phyloP scores from a whole-genome alignment of 2,797 vertebrate species.

The Sebastes hopkinsi region DNA sequence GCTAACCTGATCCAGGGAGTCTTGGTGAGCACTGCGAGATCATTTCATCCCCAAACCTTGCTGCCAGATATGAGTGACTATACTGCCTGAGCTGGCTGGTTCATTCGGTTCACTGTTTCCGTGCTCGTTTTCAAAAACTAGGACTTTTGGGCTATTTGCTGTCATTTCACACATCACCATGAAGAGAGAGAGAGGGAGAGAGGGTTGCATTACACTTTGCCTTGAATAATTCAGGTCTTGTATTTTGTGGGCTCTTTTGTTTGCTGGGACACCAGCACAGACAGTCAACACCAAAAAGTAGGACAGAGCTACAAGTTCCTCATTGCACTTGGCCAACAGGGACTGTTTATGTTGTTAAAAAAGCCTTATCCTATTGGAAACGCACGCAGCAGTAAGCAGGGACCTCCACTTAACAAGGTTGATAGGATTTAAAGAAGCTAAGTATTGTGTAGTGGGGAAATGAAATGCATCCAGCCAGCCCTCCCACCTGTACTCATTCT shows the following conservation, averaged over 20 bases:
- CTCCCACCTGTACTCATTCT: constrained; percentile 25
- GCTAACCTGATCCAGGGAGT: neutral
- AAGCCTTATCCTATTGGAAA: neutral
- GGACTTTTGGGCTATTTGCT: constrained; percentile 33
- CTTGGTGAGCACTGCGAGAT: neutral
- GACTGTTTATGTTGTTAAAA: constrained; percentile 25
- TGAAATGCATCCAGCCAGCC: neutral
- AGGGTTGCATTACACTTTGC: constrained; percentile 71
- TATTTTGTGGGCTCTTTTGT: constrained; percentile 80
- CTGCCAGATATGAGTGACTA: constrained; percentile 1
- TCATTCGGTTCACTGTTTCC: constrained; percentile 12
- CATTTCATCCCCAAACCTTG: neutral
- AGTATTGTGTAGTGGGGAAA: neutral
- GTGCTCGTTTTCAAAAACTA: constrained; percentile 32
- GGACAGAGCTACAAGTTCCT: constrained; percentile 60
- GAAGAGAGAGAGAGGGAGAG: constrained; percentile 47
- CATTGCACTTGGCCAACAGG: constrained; percentile 1
- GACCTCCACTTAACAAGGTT: neutral
- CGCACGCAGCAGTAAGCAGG: neutral
- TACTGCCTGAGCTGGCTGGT: neutral
- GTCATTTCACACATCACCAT: constrained; percentile 52
- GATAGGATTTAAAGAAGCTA: constrained; percentile 10
- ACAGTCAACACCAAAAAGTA: constrained; percentile 65
- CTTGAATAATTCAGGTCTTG: constrained; percentile 83
- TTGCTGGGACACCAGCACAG: constrained; percentile 60